Evolutionary conservation across 2,797 vertebrate species (phyloP).

Genomic region (Lepilemur septentrionalis): DNA sequence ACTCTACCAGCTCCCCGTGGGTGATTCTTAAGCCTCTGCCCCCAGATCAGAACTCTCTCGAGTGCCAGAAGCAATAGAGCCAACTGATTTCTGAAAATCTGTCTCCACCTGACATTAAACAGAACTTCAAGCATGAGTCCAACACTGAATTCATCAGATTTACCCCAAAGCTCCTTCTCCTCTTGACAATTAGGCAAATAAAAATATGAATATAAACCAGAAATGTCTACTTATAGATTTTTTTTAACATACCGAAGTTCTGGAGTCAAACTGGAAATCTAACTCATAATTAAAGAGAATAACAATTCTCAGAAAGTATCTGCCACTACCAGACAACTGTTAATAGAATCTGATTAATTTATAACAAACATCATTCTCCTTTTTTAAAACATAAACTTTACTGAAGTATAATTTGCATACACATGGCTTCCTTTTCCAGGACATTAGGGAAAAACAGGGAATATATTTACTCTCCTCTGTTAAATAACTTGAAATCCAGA

Average conservation of each 20-base stretch:
- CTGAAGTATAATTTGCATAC: background rate
- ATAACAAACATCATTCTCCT: background rate
- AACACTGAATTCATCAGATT: background rate
- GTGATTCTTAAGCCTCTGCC: background rate
- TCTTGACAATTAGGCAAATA: background rate
- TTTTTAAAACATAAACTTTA: background rate
- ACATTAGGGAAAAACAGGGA: background rate
- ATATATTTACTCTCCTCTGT: background rate
- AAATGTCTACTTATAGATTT: background rate
- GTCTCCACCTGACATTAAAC: background rate
- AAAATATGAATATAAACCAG: background rate
- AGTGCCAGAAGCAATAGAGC: background rate
- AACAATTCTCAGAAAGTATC: background rate
- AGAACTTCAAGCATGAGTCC: background rate
- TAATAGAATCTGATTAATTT: background rate
- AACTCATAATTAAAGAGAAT: background rate
- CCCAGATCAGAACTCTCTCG: background rate
- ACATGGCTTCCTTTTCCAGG: background rate
- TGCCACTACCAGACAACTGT: background rate
- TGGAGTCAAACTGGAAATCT: background rate
- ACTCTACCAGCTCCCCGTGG: background rate
- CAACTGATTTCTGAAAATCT: background rate
- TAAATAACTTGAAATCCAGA: background rate
- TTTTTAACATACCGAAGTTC: background rate
- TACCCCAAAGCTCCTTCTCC: background rate